phyloP scores from a whole-genome alignment of 2,113 vertebrate species.

The Crypturellus undulatus region DNA sequence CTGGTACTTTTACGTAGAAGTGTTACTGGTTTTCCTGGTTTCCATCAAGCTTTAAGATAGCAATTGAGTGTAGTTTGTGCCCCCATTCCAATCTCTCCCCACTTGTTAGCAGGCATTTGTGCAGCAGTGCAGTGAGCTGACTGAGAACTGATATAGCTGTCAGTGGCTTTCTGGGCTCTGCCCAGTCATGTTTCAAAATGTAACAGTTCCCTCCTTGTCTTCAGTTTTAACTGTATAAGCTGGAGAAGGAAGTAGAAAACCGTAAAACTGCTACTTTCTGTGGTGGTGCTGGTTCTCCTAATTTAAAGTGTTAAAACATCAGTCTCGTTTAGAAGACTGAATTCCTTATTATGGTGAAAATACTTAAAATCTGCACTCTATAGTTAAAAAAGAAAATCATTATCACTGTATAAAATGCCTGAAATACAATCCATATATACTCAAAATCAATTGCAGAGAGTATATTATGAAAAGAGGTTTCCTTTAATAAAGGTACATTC shows the following conservation, averaged over 20 bases:
- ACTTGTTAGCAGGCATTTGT: background rate
- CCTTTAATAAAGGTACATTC: slow-evolving; percentile 5
- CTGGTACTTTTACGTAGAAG: background rate
- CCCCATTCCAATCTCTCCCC: background rate
- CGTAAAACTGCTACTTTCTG: background rate
- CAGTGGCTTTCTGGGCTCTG: background rate
- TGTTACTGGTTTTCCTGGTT: background rate
- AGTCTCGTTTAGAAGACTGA: background rate
- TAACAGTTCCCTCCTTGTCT: fast-evolving
- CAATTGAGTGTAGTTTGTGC: background rate
- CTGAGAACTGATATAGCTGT: background rate
- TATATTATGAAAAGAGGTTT: background rate
- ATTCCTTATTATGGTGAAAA: background rate
- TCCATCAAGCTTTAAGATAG: background rate
- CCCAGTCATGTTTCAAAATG: background rate
- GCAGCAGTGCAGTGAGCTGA: background rate
- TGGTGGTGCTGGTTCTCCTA: background rate
- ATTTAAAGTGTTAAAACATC: background rate
- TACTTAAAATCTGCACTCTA: background rate
- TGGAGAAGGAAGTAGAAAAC: background rate
- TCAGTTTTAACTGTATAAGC: background rate
- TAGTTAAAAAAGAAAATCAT: background rate
- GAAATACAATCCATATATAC: background rate
- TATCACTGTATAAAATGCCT: background rate
- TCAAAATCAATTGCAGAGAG: background rate